Base-by-base conservation (phyloP, 2,797 vertebrate genomes). In the Corythornis leucogaster region DNA sequence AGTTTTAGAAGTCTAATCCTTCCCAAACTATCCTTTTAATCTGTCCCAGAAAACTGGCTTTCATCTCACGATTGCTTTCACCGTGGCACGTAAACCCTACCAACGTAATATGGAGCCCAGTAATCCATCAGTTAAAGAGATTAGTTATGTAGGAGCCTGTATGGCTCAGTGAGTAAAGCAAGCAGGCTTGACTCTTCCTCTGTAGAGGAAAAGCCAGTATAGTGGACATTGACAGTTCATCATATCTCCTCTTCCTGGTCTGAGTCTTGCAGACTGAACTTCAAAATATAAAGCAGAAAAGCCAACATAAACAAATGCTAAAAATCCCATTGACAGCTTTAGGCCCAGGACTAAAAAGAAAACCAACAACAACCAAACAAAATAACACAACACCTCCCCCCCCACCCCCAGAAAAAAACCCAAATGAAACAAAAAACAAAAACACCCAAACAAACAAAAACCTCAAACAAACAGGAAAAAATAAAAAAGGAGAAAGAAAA, bases 91-190 rank as follows among this genome's bases (percentile, higher is more conserved):
- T 82, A 89, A 90, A 86, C 68, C 51, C 19, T 74, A 51, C 57
- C 38, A 80, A 58, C 71, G 69, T 78, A 87, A 78, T 40, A 58
- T 54, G 85, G 82, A 83, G 81, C 87, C 69, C 79, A 38, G 80
- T 93, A 94, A 96, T 92, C 92, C 90, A 83, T 46, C 78, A 28
- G 73, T 89, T 93, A 94, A 94, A 92, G 53, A 87, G 80, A 93
- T 92, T 80, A 89, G 66, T 54, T 50, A 3, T 50, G 62, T 46
- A 71, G 79, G 67, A 70, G 69, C 46, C 82, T 67, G 38, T n/a
- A 10, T 22, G 61, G 71, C 71, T 86, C 59, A 19, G 26, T 9
- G 35, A 78, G 40, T 31, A 75, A 69, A 59, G 66, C 78, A 31
- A 59, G 35, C 31, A 54, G 53, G 67, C 20, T 85, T 73, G 80